Base-by-base conservation (phyloP, 2,888 invertebrate species). In the Malachius bipustulatus region DNA sequence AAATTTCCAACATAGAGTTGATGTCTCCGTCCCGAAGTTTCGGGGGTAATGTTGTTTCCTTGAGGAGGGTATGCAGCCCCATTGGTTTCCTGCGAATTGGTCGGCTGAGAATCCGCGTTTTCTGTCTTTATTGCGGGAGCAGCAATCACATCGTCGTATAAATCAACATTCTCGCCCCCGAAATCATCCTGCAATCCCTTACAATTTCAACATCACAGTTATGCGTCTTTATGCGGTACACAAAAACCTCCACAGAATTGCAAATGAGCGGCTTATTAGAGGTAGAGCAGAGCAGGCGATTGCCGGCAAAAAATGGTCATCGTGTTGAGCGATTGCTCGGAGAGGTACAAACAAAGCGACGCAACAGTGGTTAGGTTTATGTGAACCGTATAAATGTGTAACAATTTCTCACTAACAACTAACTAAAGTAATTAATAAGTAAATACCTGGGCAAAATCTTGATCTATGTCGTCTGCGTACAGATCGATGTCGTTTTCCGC, bases 1-100 rank as follows among this genome's bases (percentile, higher is more conserved):
- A 98, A 75, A 68, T 98, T 98, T 55, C 97, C 97, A 56, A 98
- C 82, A 67, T 98, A 98, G 30, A 94, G 73, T 62, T 93, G 90
- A 62, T 83, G 84, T 56, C 87, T 76, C 55, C 89, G 74, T 30
- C 78, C 77, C 48, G 76, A 68, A 46, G 74, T 72, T 57, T 77
- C 79, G 44, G 80, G 78, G 44, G 73, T 69, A 45, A 73, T 69
- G 56, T 70, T 76, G 55, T 78, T 76, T 48, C 75, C 76, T 61
- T 75, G 70, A 47, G 74, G 71, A 64, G 77, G 79, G 47, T 82
- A 76, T 32, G 70, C 66, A 54, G 77, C 77, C 38, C 76, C 75
- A 59, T 75, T 75, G n/a, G 82, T 77, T 55, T 82, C 79, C 61
- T 77, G 77, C 16, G 52, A 48, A 19, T 67, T 65, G 19, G 67